These are phyloP conservation scores for Alces alces DNA, from an alignment of 2,113 vertebrate genomes.

Conservation along the genomic window DNA sequence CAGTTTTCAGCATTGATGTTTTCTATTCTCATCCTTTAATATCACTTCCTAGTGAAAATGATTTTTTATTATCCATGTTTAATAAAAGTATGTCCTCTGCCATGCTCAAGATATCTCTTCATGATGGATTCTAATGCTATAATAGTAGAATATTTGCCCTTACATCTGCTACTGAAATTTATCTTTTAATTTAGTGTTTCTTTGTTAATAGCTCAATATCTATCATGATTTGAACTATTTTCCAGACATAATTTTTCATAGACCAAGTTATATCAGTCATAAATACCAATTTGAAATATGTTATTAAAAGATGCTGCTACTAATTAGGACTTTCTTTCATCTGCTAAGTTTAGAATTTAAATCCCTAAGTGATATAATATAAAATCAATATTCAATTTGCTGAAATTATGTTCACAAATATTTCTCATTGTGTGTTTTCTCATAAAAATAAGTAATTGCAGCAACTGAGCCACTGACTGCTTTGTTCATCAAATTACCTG, in stretches of 20 bases:
- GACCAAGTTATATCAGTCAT: not conserved
- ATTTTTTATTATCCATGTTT: not conserved
- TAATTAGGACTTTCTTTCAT: conserved; percentile 21
- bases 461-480: not conserved
- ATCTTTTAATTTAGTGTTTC: not conserved
- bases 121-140: not conserved
- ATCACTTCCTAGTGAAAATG: not conserved
- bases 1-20: not conserved
- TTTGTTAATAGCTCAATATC: conserved; percentile 18
- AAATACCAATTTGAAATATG: conserved; percentile 16
- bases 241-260: conserved; percentile 6
- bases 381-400: conserved; percentile 49
- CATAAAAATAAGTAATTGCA: conserved; percentile 4
- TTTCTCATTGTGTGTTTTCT: not conserved
- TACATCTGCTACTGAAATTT: not conserved
- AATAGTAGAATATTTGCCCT: not conserved
- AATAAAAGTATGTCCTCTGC: not conserved
- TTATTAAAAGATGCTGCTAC: conserved; percentile 13
- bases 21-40: not conserved
- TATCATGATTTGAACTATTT: conserved; percentile 17
- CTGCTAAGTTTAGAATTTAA: conserved; percentile 16
- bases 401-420: conserved; percentile 29
- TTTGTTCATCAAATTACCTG: not conserved
- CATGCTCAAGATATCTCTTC: not conserved
- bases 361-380: not conserved